Conservation (phyloP, 2,888 invertebrate species). For the Phrixothrix hirtus region DNA sequence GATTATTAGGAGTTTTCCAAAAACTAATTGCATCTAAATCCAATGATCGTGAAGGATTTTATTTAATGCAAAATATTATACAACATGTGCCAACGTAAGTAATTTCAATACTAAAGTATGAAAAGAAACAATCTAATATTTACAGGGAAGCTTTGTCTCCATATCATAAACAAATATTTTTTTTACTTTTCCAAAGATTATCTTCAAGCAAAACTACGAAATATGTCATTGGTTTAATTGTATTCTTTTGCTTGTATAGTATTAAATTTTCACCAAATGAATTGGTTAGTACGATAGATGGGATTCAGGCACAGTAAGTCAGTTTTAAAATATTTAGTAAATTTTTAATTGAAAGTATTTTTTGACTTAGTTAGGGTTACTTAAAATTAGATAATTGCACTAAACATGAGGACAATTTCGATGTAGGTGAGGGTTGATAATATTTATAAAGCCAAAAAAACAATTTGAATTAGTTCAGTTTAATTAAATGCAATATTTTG, state of each 20-base stretch:
- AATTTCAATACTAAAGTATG: background rate
- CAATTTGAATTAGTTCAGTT: no score
- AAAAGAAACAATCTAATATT: background rate
- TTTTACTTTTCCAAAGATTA: conserved; percentile 90
- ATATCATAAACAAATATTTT: conserved; percentile 85
- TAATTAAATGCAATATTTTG: no score
- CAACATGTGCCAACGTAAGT: conserved; percentile 79
- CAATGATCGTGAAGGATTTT: conserved; percentile 96
- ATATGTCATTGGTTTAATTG: conserved; percentile 86
- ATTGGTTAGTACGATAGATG: conserved; percentile 79
- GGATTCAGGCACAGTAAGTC: conserved; percentile 80
- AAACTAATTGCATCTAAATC: conserved; percentile 93
- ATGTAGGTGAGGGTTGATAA: no score
- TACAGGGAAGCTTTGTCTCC: conserved; percentile 71
- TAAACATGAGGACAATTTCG: no score
- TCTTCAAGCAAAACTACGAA: conserved; percentile 94
- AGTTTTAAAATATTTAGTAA: conserved; percentile 11
- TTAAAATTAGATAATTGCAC: no score
- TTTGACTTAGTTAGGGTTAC: no score
- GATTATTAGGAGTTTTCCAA: conserved; percentile 92
- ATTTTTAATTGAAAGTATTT: no score
- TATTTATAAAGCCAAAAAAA: no score
- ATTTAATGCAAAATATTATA: conserved; percentile 83
- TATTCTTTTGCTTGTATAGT: conserved; percentile 87
- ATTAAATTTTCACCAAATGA: conserved; percentile 77